Evolutionary conservation across 2,113 vertebrate species (phyloP).

Genomic region (Spizaetus ornatus): DNA sequence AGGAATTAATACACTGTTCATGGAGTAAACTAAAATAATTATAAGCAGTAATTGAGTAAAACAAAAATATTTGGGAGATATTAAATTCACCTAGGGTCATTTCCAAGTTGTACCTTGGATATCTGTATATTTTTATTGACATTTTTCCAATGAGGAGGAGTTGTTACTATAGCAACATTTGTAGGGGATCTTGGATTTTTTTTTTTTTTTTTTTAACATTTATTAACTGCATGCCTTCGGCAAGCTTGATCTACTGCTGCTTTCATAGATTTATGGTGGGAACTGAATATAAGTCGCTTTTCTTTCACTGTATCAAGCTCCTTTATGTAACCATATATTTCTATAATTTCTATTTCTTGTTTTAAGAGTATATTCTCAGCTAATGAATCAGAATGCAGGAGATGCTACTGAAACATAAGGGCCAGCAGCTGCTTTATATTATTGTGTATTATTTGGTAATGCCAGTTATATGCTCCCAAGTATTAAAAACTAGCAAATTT

Average conservation of each 20-base stretch:
- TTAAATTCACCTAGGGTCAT: background rate
- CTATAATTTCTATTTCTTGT: background rate
- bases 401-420: background rate
- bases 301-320: background rate
- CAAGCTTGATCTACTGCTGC: background rate
- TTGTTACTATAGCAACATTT: conserved; percentile 60
- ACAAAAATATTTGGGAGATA: background rate
- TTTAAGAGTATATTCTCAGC: background rate
- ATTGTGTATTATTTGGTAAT: background rate
- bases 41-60: background rate
- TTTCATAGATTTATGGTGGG: background rate
- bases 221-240: background rate
- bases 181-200: background rate
- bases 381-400: background rate
- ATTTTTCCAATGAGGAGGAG: background rate
- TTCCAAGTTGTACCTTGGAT: background rate
- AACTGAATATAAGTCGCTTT: background rate
- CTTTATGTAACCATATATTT: background rate
- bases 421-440: background rate
- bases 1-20: background rate
- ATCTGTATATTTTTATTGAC: conserved; percentile 16
- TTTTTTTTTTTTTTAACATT: background rate
- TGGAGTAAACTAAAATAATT: background rate
- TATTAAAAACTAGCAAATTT: background rate
- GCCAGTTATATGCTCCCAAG: background rate